Conservation (phyloP, 2,888 invertebrate genomes). For the Mesorhabditis spiculigera region DNA sequence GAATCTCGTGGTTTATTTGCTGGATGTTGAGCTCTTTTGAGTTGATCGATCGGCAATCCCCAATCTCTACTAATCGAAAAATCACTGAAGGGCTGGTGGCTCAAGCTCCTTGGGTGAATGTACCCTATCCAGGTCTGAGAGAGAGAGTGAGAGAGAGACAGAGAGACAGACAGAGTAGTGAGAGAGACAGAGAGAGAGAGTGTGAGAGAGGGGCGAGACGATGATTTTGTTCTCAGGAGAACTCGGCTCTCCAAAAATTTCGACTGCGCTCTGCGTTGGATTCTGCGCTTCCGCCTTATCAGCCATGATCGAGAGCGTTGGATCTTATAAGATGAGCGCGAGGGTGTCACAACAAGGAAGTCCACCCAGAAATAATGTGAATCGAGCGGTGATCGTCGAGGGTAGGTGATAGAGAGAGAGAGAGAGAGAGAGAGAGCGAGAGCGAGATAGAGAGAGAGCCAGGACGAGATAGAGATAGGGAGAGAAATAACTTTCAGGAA, state of each 20-base stretch:
- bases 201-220: background rate
- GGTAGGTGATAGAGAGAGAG: slow-evolving; percentile 18
- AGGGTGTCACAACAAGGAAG: slow-evolving; percentile 38
- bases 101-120: slow-evolving; percentile 40
- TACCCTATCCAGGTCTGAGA: slow-evolving; percentile 44
- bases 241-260: slow-evolving; percentile 41
- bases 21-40: slow-evolving; percentile 33
- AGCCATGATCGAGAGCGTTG: slow-evolving; percentile 46
- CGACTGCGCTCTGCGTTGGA: slow-evolving; percentile 42
- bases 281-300: slow-evolving; percentile 44
- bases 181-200: background rate
- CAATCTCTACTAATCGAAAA: background rate
- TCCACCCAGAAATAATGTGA: slow-evolving; percentile 43
- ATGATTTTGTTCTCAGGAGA: slow-evolving; percentile 23
- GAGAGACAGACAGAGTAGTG: background rate
- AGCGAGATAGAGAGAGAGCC: background rate
- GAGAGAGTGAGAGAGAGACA: background rate
- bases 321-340: slow-evolving; percentile 30
- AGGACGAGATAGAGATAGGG: background rate
- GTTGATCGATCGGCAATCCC: background rate
- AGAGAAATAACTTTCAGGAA: slow-evolving; percentile 22
- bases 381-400: slow-evolving; percentile 48
- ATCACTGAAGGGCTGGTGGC: slow-evolving; percentile 3
- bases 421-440: background rate
- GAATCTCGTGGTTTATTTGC: slow-evolving; percentile 42